A percentile compares a stretch with the other conserved stretches of the same genome.
Conservation (phyloP, 2,888 invertebrate genomes). For the Protophormia terraenovae region DNA sequence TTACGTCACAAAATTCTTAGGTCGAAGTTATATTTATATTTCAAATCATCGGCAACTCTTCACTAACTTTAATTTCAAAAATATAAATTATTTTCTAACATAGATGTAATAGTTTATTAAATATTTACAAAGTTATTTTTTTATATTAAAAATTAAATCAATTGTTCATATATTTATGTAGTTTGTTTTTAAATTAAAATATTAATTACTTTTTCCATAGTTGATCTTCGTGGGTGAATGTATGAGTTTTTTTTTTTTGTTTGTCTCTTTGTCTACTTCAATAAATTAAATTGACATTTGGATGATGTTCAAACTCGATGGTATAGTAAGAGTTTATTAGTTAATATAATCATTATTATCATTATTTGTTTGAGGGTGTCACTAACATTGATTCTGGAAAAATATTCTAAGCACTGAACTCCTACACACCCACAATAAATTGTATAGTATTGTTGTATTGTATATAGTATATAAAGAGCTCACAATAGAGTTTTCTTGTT, state of each 20-base stretch:
- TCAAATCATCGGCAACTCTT: no score
- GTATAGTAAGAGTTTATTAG: neutral
- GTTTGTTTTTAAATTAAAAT: no score
- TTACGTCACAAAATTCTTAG: no score
- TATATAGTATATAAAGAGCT: neutral
- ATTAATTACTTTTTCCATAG: neutral
- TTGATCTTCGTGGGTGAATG: neutral
- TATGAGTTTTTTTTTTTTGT: neutral
- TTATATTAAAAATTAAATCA: no score
- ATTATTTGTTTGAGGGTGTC: conserved; percentile 6
- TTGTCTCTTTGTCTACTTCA: no score
- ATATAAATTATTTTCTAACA: no score
- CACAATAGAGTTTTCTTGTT: neutral
- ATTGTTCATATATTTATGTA: no score
- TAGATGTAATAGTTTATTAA: no score
- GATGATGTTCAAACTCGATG: neutral
- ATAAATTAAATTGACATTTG: neutral
- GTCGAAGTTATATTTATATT: no score
- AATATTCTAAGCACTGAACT: neutral
- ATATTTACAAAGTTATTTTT: no score
- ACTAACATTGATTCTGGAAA: neutral
- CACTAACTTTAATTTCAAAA: no score
- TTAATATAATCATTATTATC: neutral
- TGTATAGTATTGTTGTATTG: neutral
- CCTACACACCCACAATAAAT: neutral